These are phyloP conservation scores for Smithornis capensis DNA, from an alignment of 2,113 vertebrate genomes.

Conservation along the genomic window DNA sequence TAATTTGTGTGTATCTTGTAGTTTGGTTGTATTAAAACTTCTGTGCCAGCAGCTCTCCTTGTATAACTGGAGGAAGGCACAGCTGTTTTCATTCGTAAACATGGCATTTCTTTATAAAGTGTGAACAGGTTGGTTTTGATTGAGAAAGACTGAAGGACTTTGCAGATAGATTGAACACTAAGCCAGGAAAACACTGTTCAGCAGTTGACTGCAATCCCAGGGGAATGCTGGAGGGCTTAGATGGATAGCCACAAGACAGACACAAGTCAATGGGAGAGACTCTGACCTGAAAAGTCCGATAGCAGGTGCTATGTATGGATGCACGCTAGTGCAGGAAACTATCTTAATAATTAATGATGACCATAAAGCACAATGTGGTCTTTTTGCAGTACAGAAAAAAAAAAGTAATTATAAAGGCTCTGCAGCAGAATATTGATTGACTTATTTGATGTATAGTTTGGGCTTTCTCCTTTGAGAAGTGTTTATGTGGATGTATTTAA, in stretches of 20 bases:
- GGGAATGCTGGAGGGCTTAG: not conserved
- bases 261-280: not conserved
- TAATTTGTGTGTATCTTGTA: not conserved
- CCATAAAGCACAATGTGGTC: not conserved
- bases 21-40: not conserved
- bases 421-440: not conserved
- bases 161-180: not conserved
- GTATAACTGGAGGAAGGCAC: constrained; percentile 11
- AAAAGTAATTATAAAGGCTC: constrained; percentile 1
- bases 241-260: not conserved
- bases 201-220: not conserved
- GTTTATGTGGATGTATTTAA: not conserved
- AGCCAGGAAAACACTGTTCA: not conserved
- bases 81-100: constrained; percentile 9
- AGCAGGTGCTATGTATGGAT: constrained; percentile 24
- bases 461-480: not conserved
- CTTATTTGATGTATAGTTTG: not conserved
- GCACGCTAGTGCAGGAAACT: constrained; percentile 12
- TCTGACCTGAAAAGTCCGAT: not conserved
- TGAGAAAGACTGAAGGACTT: constrained; percentile 22
- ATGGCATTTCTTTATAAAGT: constrained; percentile 20
- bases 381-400: not conserved
- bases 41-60: constrained; percentile 12
- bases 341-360: constrained; percentile 55
- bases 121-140: constrained; percentile 2